These are phyloP conservation scores for Eriocheir sinensis DNA, from an alignment of 1,140 invertebrate genomes.

Conservation along the genomic window DNA sequence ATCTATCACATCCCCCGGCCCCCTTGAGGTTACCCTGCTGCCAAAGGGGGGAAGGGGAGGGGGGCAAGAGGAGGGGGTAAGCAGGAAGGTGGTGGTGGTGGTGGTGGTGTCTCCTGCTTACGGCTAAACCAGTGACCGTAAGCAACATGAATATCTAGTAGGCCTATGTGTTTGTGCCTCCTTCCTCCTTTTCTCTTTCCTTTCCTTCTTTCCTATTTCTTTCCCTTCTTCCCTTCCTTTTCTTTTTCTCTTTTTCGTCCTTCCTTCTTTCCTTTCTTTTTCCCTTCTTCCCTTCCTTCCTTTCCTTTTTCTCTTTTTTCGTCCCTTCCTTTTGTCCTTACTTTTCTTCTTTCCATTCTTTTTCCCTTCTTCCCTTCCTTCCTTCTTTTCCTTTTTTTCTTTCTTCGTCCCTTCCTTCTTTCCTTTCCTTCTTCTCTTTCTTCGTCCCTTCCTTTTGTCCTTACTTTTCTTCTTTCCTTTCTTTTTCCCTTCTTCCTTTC, in stretches of 20 bases:
- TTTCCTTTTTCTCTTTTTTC: conserved; percentile 13
- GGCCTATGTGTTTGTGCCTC: conserved; percentile 3
- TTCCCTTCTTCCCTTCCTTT: neutral
- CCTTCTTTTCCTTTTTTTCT: neutral
- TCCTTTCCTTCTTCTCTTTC: no score
- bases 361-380: neutral
- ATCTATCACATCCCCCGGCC: no score
- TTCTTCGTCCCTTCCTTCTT: neutral
- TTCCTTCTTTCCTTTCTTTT: neutral
- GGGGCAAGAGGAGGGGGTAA: no score
- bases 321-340: neutral
- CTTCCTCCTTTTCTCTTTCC: conserved; percentile 25
- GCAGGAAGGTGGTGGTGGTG: no score
- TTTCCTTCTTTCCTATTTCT: conserved; percentile 1
- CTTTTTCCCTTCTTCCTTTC: no score
- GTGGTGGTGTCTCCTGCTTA: no score
- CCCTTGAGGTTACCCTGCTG: no score
- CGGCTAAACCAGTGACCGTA: no score
- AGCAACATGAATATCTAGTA: no score
- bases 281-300: no score
- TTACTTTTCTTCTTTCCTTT: neutral
- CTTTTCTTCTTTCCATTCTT: neutral
- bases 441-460: neutral
- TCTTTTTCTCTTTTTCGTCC: neutral
- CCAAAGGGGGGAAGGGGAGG: no score